Evolutionary conservation across 2,113 vertebrate species (phyloP).

Genomic region (Rhadina sibilatrix): DNA sequence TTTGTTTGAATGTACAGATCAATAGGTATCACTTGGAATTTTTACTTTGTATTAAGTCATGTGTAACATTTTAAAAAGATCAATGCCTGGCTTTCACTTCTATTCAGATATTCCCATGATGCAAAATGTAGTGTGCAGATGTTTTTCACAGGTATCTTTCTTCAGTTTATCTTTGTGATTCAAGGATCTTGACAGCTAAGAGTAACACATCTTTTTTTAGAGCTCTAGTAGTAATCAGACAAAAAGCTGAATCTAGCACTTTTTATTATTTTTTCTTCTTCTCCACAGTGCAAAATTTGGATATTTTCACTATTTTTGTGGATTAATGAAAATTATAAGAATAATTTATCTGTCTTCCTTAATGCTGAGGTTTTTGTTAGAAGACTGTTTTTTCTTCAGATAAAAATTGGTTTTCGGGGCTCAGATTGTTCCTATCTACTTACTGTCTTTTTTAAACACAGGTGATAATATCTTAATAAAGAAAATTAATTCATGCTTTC

Average conservation of each 20-base stretch:
- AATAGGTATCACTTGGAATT: not conserved
- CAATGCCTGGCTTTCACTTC: not conserved
- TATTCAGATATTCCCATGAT: not conserved
- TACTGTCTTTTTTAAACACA: not conserved
- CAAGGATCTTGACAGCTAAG: not conserved
- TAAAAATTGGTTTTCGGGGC: accelerated
- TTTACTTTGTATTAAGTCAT: not conserved
- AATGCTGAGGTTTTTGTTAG: not conserved
- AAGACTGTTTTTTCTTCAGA: not conserved
- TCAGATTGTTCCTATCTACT: not conserved
- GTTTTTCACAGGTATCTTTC: not conserved
- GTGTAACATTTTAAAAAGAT: not conserved
- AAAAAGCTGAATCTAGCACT: not conserved
- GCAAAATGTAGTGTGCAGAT: not conserved
- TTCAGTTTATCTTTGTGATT: not conserved
- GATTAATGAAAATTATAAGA: not conserved
- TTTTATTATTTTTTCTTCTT: not conserved
- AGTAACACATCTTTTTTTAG: not conserved
- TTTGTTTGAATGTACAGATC: not conserved
- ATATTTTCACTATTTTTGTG: not conserved
- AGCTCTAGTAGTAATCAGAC: not conserved
- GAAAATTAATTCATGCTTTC: not conserved
- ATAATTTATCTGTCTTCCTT: not conserved
- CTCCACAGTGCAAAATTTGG: not conserved
- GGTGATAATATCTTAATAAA: not conserved